A percentile compares a stretch with the other conserved stretches of the same genome.
Evolutionary conservation across 2,113 vertebrate species (phyloP).

Genomic region (Gulo gulo): DNA sequence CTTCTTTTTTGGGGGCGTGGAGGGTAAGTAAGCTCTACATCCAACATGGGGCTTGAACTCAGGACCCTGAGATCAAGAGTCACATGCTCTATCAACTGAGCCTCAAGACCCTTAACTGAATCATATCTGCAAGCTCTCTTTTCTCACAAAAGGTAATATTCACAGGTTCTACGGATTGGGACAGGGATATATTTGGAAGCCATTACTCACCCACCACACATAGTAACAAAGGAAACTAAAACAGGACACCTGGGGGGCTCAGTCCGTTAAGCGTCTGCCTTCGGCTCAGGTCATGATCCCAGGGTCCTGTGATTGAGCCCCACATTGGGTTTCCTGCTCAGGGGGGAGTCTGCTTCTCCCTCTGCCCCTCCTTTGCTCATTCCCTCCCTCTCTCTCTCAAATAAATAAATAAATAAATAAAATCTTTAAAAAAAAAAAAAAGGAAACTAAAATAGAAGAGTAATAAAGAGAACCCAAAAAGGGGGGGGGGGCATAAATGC

Average conservation of each 20-base stretch:
- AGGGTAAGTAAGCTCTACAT: not conserved
- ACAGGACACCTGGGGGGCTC: too few species aligned
- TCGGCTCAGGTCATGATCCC: not conserved
- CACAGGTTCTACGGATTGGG: not conserved
- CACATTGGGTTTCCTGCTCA: not conserved
- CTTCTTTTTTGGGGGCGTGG: not conserved
- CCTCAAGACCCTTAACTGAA: not conserved
- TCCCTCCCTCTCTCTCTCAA: not conserved
- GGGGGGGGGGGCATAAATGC: not conserved
- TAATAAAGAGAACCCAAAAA: not conserved
- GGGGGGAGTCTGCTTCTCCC: too few species aligned
- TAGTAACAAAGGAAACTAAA: not conserved
- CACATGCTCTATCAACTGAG: not conserved
- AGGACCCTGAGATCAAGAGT: not conserved
- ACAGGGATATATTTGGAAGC: not conserved
- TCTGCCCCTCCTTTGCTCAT: not conserved
- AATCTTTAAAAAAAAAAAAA: too few species aligned
- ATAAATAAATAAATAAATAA: too few species aligned
- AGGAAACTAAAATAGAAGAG: not conserved
- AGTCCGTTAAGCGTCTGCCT: not conserved
- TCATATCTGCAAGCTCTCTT: not conserved
- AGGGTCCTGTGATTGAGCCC: not conserved
- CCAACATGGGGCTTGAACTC: not conserved
- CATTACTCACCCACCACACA: not conserved
- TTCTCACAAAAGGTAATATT: not conserved